Evolutionary conservation across 2,797 vertebrate genomes (phyloP).

Genomic region (Hirundo rustica): DNA sequence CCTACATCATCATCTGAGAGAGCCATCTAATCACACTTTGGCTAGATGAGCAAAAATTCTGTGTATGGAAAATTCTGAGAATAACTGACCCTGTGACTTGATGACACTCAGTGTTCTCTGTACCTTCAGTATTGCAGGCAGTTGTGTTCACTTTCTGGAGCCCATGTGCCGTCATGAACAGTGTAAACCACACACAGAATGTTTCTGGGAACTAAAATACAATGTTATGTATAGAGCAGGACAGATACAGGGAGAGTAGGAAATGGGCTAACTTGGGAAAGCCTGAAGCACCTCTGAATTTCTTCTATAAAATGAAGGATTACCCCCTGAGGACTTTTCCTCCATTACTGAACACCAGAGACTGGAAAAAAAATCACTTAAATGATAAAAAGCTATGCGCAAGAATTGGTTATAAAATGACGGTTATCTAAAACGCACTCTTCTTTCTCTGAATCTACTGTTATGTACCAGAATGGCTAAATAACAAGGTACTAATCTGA

Average conservation of each 20-base stretch:
- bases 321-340: constrained; percentile 20
- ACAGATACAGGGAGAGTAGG: neutral
- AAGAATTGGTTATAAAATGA: constrained; percentile 34
- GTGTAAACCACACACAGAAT: neutral
- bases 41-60: neutral
- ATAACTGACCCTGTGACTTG: neutral
- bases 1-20: neutral
- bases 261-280: neutral
- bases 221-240: neutral
- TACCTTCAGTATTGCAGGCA: neutral
- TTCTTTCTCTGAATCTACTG: constrained; percentile 30
- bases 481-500: constrained; percentile 21
- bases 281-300: neutral
- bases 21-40: neutral
- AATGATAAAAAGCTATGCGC: neutral
- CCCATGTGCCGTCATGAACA: neutral
- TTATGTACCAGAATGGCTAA: constrained; percentile 30
- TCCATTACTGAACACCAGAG: constrained; percentile 42
- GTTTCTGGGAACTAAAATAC: neutral
- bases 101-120: neutral
- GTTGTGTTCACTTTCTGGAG: neutral
- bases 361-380: constrained; percentile 11
- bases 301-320: constrained; percentile 35
- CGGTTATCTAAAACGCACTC: constrained; percentile 25
- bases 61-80: neutral